phyloP scores from a whole-genome alignment of 1,140 invertebrate genomes.

The Tetragonula clypearis region DNA sequence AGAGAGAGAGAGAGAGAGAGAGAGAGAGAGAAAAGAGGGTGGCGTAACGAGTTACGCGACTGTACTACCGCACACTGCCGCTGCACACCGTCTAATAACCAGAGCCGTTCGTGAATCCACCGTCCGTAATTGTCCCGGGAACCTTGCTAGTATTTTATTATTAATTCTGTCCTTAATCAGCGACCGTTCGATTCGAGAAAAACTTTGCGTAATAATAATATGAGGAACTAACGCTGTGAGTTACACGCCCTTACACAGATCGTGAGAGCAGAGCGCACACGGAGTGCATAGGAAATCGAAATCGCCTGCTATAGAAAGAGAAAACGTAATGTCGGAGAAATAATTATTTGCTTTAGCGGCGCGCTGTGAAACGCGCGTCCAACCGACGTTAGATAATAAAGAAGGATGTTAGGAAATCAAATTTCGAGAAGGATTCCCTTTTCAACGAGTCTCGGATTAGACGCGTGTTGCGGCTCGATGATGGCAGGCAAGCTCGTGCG shows the following conservation, averaged over 20 bases:
- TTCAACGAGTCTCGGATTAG: background rate
- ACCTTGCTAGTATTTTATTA: background rate
- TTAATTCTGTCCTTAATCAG: background rate
- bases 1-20: too few species aligned
- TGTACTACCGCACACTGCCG: background rate
- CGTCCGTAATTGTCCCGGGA: background rate
- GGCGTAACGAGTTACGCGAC: slow-evolving; percentile 31
- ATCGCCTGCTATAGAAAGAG: background rate
- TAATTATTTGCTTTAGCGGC: background rate
- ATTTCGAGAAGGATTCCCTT: background rate
- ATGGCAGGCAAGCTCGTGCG: slow-evolving; percentile 8
- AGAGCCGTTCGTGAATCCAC: background rate
- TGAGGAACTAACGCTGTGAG: background rate
- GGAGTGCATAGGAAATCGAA: slow-evolving; percentile 17
- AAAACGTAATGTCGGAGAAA: too few species aligned
- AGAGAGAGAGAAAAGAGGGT: slow-evolving; percentile 10
- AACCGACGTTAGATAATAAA: background rate
- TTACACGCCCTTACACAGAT: background rate
- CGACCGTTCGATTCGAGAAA: background rate
- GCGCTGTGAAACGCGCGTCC: background rate
- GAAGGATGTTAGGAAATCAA: background rate
- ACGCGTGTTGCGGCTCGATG: background rate
- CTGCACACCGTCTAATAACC: background rate
- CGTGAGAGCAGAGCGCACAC: background rate
- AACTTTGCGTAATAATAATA: background rate